Base-by-base conservation (phyloP, 2,113 vertebrate genomes). In the Lucifuga dentata region DNA sequence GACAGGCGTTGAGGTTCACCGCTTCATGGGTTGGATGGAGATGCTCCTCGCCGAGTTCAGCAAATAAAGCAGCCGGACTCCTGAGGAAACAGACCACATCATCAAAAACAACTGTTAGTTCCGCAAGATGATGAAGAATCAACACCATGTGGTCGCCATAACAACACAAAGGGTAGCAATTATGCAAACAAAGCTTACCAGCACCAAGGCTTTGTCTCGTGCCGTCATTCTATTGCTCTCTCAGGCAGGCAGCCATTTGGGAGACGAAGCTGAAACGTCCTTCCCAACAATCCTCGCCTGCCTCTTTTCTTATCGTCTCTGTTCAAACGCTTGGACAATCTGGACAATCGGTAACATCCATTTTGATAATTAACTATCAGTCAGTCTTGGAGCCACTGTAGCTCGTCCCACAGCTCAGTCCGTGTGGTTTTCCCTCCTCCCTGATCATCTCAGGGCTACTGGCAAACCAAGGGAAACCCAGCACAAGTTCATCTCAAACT, bases 1-100 rank as follows among this genome's bases (percentile, higher is more conserved):
- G 66, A 44, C 65, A 69, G 57, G 56, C 75, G 12, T 68, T 23
- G 20, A 60, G 65, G 56, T 60, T 51, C 61, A 69, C 58, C 53
- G 80, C 78, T 68, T 82, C 64, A 57, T 61, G 57, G 66, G 74
- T 51, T 57, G 78, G 70, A 76, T 62, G 79, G 72, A 59, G 68
- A 85, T 87, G 78, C 78, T 87, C 81, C 44, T 82, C 33, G 56
- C 51, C 73, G 78, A 84, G 79, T 77, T 81, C 86, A 87, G 87
- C 89, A 81, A 64, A 79, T 74, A 74, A 82, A 87, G 76, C 66
- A 84, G 87, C 82, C 76, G 70, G 71, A 76, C 68, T 50, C 83
- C 85, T 90, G 79, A 2, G n/a, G n/a, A 8, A 41, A 23, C 40
- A 49, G 19, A 76, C 11, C 73, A 4, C 67, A 16, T 60, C 15